Evolutionary conservation across 2,888 invertebrate species (phyloP).

Genomic region (Lasioglossum marginatum): DNA sequence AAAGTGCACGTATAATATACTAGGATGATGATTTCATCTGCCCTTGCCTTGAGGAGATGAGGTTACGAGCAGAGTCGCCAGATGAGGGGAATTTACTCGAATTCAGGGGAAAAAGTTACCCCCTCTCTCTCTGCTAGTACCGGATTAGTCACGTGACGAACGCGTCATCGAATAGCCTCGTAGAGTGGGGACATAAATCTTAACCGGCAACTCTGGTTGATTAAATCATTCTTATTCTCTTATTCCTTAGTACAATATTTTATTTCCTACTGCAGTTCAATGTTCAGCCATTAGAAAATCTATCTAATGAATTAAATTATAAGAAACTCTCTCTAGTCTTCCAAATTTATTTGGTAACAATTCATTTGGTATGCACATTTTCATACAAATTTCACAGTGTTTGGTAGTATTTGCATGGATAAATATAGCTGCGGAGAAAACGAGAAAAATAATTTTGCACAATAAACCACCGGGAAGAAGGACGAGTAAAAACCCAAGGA

Average conservation of each 20-base stretch:
- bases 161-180: too few species aligned
- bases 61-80: not conserved
- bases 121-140: too few species aligned
- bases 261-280: too few species aligned
- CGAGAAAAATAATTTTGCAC: not conserved
- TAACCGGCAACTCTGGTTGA: too few species aligned
- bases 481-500: not conserved
- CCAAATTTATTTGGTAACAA: too few species aligned
- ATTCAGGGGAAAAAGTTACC: too few species aligned
- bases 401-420: not conserved
- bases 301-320: not conserved
- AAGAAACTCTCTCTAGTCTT: not conserved
- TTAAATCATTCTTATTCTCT: too few species aligned
- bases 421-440: not conserved
- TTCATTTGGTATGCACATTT: not conserved
- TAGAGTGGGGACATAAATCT: too few species aligned
- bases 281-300: not conserved
- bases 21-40: not conserved
- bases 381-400: not conserved
- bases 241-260: too few species aligned
- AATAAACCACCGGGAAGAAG: not conserved
- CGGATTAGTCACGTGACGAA: too few species aligned
- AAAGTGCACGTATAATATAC: slow-evolving; percentile 3
- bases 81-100: too few species aligned
- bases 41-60: not conserved